Base-by-base conservation (phyloP, 2,888 invertebrate species). In the Erebia epiphron region DNA sequence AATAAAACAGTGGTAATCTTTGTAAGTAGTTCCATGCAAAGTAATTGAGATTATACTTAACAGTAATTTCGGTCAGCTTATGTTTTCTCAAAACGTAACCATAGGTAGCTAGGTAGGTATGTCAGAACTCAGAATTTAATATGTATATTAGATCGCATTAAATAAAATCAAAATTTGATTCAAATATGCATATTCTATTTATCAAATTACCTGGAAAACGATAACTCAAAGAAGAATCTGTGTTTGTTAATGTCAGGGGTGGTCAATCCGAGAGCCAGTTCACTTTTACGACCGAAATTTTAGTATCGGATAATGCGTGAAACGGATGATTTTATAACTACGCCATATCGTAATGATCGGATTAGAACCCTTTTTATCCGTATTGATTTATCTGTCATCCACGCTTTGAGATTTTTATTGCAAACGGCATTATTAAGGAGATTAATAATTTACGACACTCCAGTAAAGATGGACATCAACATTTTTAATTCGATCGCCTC, bases 291-390 rank as follows among this genome's bases (percentile, higher is more conserved):
- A 83, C 74, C 73, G 75, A 76, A 70, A 72, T 84, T 90, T 91
- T 89, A 90, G 84, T 77, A 80, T 83, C 83, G 87, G 83, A 86
- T 89, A 90, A 91, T 86, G 89, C 89, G 89, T 90, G 87, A 89
- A 89, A 86, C 83, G 85, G 80, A 82, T 83, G 78, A 85, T 84
- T 90, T 91, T 89, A 90, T 87, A 86, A 84, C 87, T 79, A 82
- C 82, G 80, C 79, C 80, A 81, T 83, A 83, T 83, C 82, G 83
- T 83, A 83, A 85, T 85, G 84, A 83, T 88, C 87, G 86, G 89
- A 90, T 91, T 90, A 89, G 76, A 80, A 75, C 77, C 80, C 80
- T 83, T 86, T 77, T 88, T 82, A 91, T 88, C 88, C 88, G 78
- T 75, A 75, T 83, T 91, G 91, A 91, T 92, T 91, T 91, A 91